Percentiles rank a stretch among this genome's conserved stretches.
These are phyloP conservation scores for Dendroctonus valens DNA, from an alignment of 1,140 invertebrate genomes.

Conservation along the genomic window DNA sequence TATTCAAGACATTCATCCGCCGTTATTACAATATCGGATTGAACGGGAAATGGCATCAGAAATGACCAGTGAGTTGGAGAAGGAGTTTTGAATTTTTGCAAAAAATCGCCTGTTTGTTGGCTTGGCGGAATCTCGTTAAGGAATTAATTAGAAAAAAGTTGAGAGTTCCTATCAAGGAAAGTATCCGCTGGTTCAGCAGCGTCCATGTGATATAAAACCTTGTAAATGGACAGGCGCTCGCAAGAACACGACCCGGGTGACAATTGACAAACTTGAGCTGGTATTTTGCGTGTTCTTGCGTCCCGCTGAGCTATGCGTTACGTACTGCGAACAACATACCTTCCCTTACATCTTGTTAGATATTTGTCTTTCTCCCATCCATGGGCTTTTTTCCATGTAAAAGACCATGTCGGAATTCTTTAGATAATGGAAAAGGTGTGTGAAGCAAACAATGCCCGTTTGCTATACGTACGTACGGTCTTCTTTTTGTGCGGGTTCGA, in stretches of 20 bases:
- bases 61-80: no score
- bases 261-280: conserved; percentile 48
- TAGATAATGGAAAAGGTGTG: conserved; percentile 47
- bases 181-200: conserved; percentile 12
- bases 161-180: neutral
- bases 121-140: no score
- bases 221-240: conserved; percentile 44
- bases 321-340: conserved; percentile 44
- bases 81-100: no score
- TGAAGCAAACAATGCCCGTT: conserved; percentile 39
- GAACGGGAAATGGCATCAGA: no score
- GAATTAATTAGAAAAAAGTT: no score
- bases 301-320: conserved; percentile 48
- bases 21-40: conserved; percentile 13
- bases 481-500: conserved; percentile 28
- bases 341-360: conserved; percentile 47
- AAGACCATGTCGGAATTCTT: conserved; percentile 39
- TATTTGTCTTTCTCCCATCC: conserved; percentile 43
- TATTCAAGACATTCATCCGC: conserved; percentile 15
- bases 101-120: no score
- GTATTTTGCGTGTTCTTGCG: conserved; percentile 43
- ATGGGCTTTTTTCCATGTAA: conserved; percentile 40
- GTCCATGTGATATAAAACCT: conserved; percentile 42
- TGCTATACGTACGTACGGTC: conserved; percentile 23
- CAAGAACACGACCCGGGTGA: conserved; percentile 46